Base-by-base conservation (phyloP, 2,888 invertebrate genomes). In the Torymus texanus region DNA sequence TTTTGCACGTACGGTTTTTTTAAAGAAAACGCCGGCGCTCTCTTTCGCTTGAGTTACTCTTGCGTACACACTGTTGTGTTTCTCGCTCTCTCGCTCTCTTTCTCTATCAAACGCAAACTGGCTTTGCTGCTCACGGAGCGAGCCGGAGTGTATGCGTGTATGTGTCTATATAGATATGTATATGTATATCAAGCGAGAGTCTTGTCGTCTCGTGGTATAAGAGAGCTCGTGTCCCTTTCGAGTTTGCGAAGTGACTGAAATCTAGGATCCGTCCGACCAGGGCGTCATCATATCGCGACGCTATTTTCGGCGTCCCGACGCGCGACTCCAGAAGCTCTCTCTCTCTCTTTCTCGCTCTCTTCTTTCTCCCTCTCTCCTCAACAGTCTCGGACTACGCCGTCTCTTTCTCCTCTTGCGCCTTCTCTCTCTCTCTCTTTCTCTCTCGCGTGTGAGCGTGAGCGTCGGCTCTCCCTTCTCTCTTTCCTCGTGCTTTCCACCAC, bases 231-330 rank as follows among this genome's bases (percentile, higher is more conserved):
- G 84, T 85, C 82, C 88, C 88, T 88, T 86, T 87, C 88, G 88
- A 88, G 89, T 88, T 89, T 90, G 89, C 88, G 87, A 89, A 89
- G 89, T 89, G 88, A 90, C 90, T 90, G 90, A 90, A 90, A 90
- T 89, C 89, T 89, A 89, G 89, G 88, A 90, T 87, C 88, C 87
- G 86, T 82, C 84, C 84, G 87, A 86, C 87, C 88, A 87, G 90
- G 89, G 88, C 89, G 87, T 90, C 90, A 88, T 90, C 90, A 88
- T 89, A 90, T 88, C 87, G 89, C 87, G 87, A 87, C 87, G 89
- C 90, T 90, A 90, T 90, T 90, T 90, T 89, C 87, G 88, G 89
- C 88, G 85, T 87, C 88, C 88, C 88, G 86, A 89, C 89, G 85
- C 86, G 84, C 83, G 84, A 83, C 86, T 82, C 83, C 82, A 78